A percentile compares a stretch with the other conserved stretches of the same genome.
Evolutionary conservation across 2,888 invertebrate genomes (phyloP).

Genomic region (Hyalella azteca): DNA sequence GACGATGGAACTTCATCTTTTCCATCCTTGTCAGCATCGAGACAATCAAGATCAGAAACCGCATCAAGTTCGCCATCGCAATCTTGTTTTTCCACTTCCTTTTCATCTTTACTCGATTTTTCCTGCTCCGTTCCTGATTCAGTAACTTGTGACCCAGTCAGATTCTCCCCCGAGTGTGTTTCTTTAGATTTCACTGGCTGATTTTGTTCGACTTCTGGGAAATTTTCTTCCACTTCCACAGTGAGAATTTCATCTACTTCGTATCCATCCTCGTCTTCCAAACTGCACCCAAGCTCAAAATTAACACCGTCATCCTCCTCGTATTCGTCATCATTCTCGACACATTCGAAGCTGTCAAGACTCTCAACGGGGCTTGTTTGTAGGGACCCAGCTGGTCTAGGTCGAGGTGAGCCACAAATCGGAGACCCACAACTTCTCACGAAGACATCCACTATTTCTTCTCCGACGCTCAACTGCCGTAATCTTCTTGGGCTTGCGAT

Average conservation of each 20-base stretch:
- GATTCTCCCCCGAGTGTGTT: not conserved
- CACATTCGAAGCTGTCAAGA: constrained; percentile 45
- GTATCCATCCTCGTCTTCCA: constrained; percentile 43
- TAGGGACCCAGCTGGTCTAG: constrained; percentile 28
- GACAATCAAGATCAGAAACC: not conserved
- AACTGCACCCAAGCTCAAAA: not conserved
- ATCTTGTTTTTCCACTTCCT: not conserved
- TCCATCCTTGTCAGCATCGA: constrained; percentile 38
- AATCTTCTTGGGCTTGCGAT: not conserved
- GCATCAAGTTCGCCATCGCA: not conserved
- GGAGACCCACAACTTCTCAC: constrained; percentile 44
- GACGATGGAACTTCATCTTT: constrained; percentile 37
- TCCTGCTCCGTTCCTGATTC: not conserved
- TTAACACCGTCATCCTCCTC: constrained; percentile 38
- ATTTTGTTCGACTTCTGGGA: too few species aligned
- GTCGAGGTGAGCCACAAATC: constrained; percentile 49
- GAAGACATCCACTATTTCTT: constrained; percentile 29
- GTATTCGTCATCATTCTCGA: constrained; percentile 26
- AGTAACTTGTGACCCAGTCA: not conserved
- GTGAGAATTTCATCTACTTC: constrained; percentile 38
- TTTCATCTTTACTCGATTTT: not conserved
- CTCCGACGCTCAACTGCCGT: constrained; percentile 19
- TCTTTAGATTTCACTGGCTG: too few species aligned
- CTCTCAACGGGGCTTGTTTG: constrained; percentile 40
- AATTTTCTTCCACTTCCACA: not conserved